These are phyloP conservation scores for Peromyscus leucopus DNA, from an alignment of 2,113 vertebrate genomes.

Conservation along the genomic window DNA sequence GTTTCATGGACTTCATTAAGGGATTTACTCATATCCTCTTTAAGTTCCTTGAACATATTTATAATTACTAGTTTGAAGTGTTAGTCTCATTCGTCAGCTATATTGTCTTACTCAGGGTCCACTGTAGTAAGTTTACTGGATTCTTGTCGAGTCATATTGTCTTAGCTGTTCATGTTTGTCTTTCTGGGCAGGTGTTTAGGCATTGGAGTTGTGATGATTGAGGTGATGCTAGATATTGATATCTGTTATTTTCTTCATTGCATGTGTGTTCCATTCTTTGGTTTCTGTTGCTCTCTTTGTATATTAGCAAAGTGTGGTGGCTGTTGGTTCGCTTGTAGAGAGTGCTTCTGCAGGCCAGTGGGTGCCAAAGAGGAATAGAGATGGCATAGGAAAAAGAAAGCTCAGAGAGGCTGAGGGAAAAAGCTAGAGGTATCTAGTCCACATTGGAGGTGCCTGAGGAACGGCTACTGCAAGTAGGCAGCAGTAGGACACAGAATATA, in stretches of 20 bases:
- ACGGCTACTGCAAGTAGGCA: not conserved
- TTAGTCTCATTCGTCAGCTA: not conserved
- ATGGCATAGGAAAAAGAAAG: not conserved
- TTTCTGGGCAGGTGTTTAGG: no score
- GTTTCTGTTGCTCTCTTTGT: not conserved
- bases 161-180: not conserved
- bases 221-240: not conserved
- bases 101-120: not conserved
- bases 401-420: not conserved
- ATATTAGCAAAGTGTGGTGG: not conserved
- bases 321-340: not conserved
- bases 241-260: not conserved
- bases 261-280: not conserved
- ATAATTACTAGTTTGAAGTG: not conserved
- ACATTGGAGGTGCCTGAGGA: not conserved
- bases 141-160: not conserved
- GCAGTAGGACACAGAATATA: not conserved
- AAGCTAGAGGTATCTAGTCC: not conserved
- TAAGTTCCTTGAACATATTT: not conserved
- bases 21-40: not conserved
- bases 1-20: no score
- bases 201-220: not conserved
- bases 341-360: not conserved
- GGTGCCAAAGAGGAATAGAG: not conserved
- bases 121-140: not conserved